phyloP scores from a whole-genome alignment of 2,888 invertebrate genomes.

The Malthinus flaveolus region DNA sequence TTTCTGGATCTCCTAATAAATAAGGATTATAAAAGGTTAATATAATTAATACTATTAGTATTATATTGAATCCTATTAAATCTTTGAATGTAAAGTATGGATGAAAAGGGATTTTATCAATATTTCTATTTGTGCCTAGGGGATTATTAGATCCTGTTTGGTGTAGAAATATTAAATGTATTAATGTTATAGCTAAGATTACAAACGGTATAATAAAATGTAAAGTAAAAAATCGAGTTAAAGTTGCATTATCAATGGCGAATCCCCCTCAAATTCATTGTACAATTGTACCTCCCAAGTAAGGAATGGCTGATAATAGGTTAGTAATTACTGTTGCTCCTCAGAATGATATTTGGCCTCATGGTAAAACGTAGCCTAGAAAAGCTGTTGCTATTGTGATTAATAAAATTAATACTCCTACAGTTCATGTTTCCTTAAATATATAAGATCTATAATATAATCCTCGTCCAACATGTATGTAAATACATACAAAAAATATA shows the following conservation, averaged over 20 bases:
- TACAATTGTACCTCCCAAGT: slow-evolving; percentile 65
- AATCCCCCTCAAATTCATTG: slow-evolving; percentile 79
- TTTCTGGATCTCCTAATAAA: slow-evolving; percentile 70
- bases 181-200: slow-evolving; percentile 62
- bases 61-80: slow-evolving; percentile 62
- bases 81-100: slow-evolving; percentile 70
- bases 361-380: slow-evolving; percentile 76
- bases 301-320: slow-evolving; percentile 72
- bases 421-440: slow-evolving; percentile 63
- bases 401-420: slow-evolving; percentile 69
- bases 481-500: slow-evolving; percentile 72
- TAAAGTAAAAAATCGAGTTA: slow-evolving; percentile 77
- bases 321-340: slow-evolving; percentile 80
- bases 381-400: slow-evolving; percentile 73
- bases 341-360: slow-evolving; percentile 83
- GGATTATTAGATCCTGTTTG: slow-evolving; percentile 72
- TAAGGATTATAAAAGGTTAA: slow-evolving; percentile 62
- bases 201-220: slow-evolving; percentile 76
- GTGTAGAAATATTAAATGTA: slow-evolving; percentile 69
- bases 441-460: slow-evolving; percentile 58
- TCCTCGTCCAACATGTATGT: slow-evolving; percentile 69
- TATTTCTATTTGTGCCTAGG: slow-evolving; percentile 65
- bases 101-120: slow-evolving; percentile 71
- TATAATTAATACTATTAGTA: slow-evolving; percentile 58
- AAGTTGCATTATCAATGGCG: slow-evolving; percentile 71